Conservation (phyloP, 2,888 invertebrate species). For the Drosophila algonquin region DNA sequence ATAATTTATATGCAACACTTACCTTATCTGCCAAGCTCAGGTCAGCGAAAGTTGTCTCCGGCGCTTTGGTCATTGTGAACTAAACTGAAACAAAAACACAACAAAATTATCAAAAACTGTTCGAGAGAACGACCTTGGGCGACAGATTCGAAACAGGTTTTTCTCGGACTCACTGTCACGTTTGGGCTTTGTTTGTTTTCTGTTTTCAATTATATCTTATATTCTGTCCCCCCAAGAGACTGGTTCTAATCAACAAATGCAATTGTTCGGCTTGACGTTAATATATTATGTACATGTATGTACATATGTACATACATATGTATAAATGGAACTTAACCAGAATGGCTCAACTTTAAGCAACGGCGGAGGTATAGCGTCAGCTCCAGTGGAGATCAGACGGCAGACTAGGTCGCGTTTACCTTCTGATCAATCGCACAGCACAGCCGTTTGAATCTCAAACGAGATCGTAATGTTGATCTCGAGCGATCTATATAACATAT, state of each 20-base stretch:
- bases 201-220: conserved; percentile 12
- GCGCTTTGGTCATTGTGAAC: conserved; percentile 65
- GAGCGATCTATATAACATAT: too few relatives aligned
- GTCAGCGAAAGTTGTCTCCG: conserved; percentile 82
- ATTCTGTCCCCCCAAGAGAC: conserved; percentile 56
- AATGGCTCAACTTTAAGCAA: not conserved
- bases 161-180: conserved; percentile 41
- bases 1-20: conserved; percentile 35
- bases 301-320: not conserved
- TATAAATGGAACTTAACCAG: not conserved
- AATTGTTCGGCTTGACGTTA: conserved; percentile 12
- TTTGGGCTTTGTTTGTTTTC: conserved; percentile 30
- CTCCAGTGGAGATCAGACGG: conserved; percentile 39
- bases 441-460: conserved; percentile 40
- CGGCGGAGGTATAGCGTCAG: conserved; percentile 35
- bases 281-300: conserved; percentile 1
- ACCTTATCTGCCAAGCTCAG: conserved; percentile 81
- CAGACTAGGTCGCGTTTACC: conserved; percentile 50
- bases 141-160: conserved; percentile 68
- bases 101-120: conserved; percentile 25
- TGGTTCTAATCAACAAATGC: conserved; percentile 42
- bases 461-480: conserved; percentile 38
- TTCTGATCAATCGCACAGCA: conserved; percentile 25
- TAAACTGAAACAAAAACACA: conserved; percentile 21
- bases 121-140: conserved; percentile 58